A percentile compares a stretch with the other conserved stretches of the same genome.
These are phyloP conservation scores for Megamerina dolium DNA, from an alignment of 2,888 invertebrate genomes.

Conservation along the genomic window DNA sequence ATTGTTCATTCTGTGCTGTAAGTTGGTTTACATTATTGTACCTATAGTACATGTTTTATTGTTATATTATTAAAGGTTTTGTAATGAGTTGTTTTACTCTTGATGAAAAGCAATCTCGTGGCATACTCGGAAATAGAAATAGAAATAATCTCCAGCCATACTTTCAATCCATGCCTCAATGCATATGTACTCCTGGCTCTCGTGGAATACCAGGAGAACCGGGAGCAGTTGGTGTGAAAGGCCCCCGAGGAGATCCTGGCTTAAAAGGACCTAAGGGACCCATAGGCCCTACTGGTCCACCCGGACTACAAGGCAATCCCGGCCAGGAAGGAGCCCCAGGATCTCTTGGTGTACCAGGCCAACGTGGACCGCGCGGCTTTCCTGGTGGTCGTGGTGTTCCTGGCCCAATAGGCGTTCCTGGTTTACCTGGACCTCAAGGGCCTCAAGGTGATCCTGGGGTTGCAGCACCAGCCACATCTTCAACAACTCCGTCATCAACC, in stretches of 20 bases:
- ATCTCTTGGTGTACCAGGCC: constrained; percentile 7
- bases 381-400: constrained; percentile 7
- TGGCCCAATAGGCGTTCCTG: constrained; percentile 16
- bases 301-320: constrained; percentile 5
- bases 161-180: constrained; percentile 12
- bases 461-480: constrained; percentile 11
- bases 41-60: no score
- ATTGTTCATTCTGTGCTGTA: no score
- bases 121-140: constrained; percentile 2
- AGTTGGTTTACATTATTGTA: no score
- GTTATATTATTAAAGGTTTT: no score
- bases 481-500: constrained; percentile 4
- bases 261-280: constrained; percentile 11
- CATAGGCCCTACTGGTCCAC: constrained; percentile 6
- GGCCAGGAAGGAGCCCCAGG: constrained; percentile 9
- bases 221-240: constrained; percentile 15
- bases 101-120: constrained; percentile 10
- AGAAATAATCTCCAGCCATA: constrained; percentile 6
- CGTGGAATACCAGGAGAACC: constrained; percentile 13
- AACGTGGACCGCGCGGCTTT: constrained; percentile 11
- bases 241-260: constrained; percentile 16
- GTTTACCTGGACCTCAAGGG: constrained; percentile 16
- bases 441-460: constrained; percentile 18
- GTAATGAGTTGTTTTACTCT: no score
- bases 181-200: constrained; percentile 17